Percentiles rank a stretch among this genome's conserved stretches.
These are phyloP conservation scores for Helarctos malayanus DNA, from an alignment of 2,797 vertebrate species.

Conservation along the genomic window DNA sequence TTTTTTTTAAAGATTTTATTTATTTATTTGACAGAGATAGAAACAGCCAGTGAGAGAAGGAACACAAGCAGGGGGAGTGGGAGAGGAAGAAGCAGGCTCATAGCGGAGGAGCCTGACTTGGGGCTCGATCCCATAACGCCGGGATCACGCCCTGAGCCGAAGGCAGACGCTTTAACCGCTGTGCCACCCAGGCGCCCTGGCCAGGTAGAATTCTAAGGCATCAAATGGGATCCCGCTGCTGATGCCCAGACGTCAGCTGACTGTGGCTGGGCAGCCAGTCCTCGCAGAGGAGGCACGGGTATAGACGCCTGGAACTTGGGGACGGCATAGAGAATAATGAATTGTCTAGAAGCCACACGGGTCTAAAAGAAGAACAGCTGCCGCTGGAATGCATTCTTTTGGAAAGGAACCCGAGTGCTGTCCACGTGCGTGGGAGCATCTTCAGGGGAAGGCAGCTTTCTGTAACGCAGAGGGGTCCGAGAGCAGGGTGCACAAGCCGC, in stretches of 20 bases:
- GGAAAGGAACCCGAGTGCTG: not conserved
- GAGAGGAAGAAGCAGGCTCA: no score
- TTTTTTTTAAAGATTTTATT: no score
- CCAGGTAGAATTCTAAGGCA: constrained; percentile 66
- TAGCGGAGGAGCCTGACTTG: no score
- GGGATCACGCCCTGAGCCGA: no score
- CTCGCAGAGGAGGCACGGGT: not conserved
- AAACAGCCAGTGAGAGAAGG: no score
- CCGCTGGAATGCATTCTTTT: not conserved
- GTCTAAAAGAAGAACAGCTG: not conserved
- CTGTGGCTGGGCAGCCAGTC: constrained; percentile 12
- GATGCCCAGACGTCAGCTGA: not conserved
- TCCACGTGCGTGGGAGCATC: accelerated
- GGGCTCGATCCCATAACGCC: no score
- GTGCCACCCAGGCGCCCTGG: constrained; percentile 19
- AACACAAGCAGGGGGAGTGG: no score
- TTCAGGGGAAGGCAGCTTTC: not conserved
- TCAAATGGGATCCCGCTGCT: constrained; percentile 54
- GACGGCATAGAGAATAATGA: constrained; percentile 50
- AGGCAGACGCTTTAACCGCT: no score
- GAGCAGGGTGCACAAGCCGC: no score
- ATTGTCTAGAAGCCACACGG: not conserved
- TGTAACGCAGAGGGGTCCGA: accelerated
- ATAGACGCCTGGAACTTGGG: not conserved
- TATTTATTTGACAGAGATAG: no score